phyloP scores from a whole-genome alignment of 2,888 invertebrate genomes.

The Alloplasta piceator region DNA sequence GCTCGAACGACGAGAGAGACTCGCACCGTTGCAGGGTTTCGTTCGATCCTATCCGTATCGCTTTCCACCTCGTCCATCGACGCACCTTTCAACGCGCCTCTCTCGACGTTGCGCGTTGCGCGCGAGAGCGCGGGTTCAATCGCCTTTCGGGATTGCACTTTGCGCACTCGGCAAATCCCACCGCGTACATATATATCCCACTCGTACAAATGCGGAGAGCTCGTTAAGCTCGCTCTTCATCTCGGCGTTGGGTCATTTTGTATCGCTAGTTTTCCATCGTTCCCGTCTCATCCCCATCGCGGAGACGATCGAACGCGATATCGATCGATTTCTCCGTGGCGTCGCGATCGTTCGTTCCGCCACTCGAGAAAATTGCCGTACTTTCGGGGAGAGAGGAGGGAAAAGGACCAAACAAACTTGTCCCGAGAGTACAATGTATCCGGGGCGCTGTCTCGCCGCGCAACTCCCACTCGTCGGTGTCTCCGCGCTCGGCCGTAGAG shows the following conservation, averaged over 20 bases:
- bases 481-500: too few relatives aligned
- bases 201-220: constrained; percentile 69
- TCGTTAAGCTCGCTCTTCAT: constrained; percentile 66
- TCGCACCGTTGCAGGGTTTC: neutral
- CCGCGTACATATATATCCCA: constrained; percentile 28
- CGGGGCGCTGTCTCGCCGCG: neutral
- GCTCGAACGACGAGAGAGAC: constrained; percentile 12
- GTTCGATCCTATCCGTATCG: neutral
- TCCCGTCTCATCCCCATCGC: constrained; percentile 57
- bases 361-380: constrained; percentile 29
- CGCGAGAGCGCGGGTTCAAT: constrained; percentile 46
- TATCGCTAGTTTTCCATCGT: constrained; percentile 59
- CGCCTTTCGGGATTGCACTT: constrained; percentile 62
- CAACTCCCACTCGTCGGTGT: too few relatives aligned
- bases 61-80: constrained; percentile 3
- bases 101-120: constrained; percentile 4
- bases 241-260: neutral
- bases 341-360: constrained; percentile 36
- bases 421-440: too few relatives aligned
- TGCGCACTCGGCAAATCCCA: constrained; percentile 46
- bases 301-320: constrained; percentile 70
- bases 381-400: too few relatives aligned
- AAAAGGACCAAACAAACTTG: too few relatives aligned
- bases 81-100: constrained; percentile 27
- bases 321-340: constrained; percentile 62